phyloP scores from a whole-genome alignment of 2,888 invertebrate species.

The Dilophus febrilis region DNA sequence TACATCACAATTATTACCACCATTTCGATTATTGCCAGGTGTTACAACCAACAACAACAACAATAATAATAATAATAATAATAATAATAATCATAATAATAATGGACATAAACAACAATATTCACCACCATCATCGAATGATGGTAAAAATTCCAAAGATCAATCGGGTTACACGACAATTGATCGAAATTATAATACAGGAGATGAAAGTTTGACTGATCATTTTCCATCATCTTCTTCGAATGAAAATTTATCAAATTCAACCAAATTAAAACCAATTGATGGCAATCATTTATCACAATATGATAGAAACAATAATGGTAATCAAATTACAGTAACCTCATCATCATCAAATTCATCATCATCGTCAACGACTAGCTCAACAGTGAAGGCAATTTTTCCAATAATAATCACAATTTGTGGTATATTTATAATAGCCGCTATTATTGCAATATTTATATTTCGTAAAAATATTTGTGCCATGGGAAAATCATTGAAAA shows the following conservation, averaged over 20 bases:
- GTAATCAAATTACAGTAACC: constrained; percentile 26
- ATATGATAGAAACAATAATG: constrained; percentile 4
- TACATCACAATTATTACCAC: constrained; percentile 24
- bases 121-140: constrained; percentile 6
- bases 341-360: constrained; percentile 32
- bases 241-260: constrained; percentile 12
- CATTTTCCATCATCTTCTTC: constrained; percentile 7
- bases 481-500: constrained; percentile 38
- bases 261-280: not conserved
- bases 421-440: constrained; percentile 48
- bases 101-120: constrained; percentile 14
- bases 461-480: constrained; percentile 54
- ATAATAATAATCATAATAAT: constrained; percentile 3
- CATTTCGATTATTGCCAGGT: constrained; percentile 25
- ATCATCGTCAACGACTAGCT: too few relatives aligned
- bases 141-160: not conserved
- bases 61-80: constrained; percentile 15
- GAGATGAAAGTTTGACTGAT: constrained; percentile 1
- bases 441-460: constrained; percentile 42
- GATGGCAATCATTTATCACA: not conserved
- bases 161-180: not conserved
- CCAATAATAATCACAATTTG: constrained; percentile 50
- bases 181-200: constrained; percentile 10
- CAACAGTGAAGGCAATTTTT: constrained; percentile 48
- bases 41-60: constrained; percentile 29